Evolutionary conservation across 2,113 vertebrate genomes (phyloP), one percentile per base, ranked within the genome.

Genomic region (Picathartes gymnocephalus): DNA sequence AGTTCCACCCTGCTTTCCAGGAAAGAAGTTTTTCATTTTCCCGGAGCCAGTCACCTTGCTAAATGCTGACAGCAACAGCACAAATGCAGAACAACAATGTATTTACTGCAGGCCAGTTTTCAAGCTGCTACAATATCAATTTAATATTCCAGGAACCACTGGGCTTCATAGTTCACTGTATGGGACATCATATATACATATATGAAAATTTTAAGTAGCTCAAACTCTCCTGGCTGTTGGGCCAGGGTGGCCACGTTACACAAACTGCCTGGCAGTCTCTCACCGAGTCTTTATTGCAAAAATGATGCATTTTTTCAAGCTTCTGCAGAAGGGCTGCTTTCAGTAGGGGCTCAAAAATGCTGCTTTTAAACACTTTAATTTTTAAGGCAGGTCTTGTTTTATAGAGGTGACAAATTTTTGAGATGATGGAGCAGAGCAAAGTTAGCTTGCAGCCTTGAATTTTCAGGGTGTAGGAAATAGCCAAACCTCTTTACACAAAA

Each of bases 311-410:
- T 78, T 86, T 56, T 30, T 11, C 69, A 37, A 3, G 19, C 24
- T 83, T 62, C 42, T 60, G 77, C 76, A 81, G 65, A 79, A 91
- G 25, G 44, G 45, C 18, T 79, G 81, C 83, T 72, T 92, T 79
- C 89, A 92, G 56, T 27, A 27, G 19, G 25, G 71, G 23, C 69
- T 91, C 74, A 56, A 44, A 90, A 93, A 78, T 0, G 20, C 53
- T 69, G 13, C 2, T 48, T 73, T 89, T 19, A 86, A 90, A 56
- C 31, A 44, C 18, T 56, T 44, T 6, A 6, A 51, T 68, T 86
- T 62, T 78, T 66, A 72, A 89, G 64, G 65, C 45, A 84, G 48
- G 24, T 57, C n/a, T 76, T 69, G 61, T 68, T 89, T 79, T 45
- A 42, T 3, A 65, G 53, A 81, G 64, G 56, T 78, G 80, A 53